phyloP scores from a whole-genome alignment of 1,140 invertebrate genomes.

The Conus ventricosus region DNA sequence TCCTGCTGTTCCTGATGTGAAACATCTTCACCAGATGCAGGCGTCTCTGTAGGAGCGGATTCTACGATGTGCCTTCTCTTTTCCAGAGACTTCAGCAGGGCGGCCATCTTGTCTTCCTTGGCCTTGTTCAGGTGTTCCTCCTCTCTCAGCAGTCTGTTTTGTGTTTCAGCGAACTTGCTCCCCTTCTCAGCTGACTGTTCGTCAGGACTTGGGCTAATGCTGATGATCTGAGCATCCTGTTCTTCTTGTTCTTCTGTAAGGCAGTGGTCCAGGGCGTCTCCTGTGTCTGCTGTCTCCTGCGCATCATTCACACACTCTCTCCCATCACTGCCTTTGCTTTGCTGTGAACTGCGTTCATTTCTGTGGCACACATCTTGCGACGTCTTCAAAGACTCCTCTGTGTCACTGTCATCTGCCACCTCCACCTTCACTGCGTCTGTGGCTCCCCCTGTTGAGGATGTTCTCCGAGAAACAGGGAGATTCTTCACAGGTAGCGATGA shows the following conservation, averaged over 20 bases:
- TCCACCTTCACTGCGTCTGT: slow-evolving; percentile 9
- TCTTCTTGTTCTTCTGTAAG: too few species aligned
- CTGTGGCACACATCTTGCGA: too few species aligned
- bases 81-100: slow-evolving; percentile 33
- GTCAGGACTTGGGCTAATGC: neutral
- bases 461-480: neutral
- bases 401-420: slow-evolving; percentile 27
- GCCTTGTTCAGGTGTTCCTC: slow-evolving; percentile 34
- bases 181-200: neutral
- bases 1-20: neutral
- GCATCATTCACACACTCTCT: too few species aligned
- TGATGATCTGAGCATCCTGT: too few species aligned
- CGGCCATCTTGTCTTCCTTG: slow-evolving; percentile 25
- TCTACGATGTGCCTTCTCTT: slow-evolving; percentile 12
- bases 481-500: too few species aligned
- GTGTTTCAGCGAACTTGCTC: neutral
- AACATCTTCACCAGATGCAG: neutral
- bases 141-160: slow-evolving; percentile 26
- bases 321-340: too few species aligned
- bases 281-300: too few species aligned
- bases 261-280: too few species aligned
- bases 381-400: neutral
- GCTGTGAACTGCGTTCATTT: too few species aligned
- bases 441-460: neutral
- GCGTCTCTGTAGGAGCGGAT: neutral